Conservation (phyloP, 2,797 vertebrate species). For the Chelon labrosus region DNA sequence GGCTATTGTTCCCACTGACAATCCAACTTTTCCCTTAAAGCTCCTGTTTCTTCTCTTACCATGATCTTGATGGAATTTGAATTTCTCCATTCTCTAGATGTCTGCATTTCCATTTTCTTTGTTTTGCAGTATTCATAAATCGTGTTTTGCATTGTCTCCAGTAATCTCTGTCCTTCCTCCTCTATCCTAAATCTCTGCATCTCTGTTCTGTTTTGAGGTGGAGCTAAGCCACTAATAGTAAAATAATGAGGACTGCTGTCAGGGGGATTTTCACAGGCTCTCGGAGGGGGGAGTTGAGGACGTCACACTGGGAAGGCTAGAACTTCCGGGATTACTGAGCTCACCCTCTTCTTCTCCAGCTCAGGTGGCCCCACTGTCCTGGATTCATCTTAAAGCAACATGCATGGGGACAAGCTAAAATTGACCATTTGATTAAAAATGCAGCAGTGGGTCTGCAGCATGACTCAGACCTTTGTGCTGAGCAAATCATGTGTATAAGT, state of each 20-base stretch:
- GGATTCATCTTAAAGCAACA: slow-evolving; percentile 7
- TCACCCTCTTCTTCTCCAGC: slow-evolving; percentile 36
- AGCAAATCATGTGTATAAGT: background rate
- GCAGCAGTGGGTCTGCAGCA: background rate
- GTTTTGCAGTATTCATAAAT: background rate
- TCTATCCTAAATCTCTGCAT: slow-evolving; percentile 38
- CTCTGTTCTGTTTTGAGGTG: slow-evolving; percentile 42
- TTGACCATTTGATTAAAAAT: slow-evolving; percentile 37
- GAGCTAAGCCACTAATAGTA: slow-evolving; percentile 57
- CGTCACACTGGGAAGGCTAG: slow-evolving; percentile 54
- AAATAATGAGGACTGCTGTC: slow-evolving; percentile 65
- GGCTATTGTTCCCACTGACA: background rate
- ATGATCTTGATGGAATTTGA: background rate
- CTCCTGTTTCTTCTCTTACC: background rate
- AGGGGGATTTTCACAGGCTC: slow-evolving; percentile 56
- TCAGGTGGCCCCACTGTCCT: slow-evolving; percentile 17
- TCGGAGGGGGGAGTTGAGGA: slow-evolving; percentile 66
- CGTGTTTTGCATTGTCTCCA: slow-evolving; percentile 14
- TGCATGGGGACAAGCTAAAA: slow-evolving; percentile 8
- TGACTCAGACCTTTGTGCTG: slow-evolving; percentile 6
- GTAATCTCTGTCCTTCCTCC: slow-evolving; percentile 18
- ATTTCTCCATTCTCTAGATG: background rate
- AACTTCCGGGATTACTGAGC: slow-evolving; percentile 69
- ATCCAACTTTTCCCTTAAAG: background rate
- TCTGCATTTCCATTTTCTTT: background rate